Conservation (phyloP, 1,140 invertebrate genomes). For the Berghia stephanieae region DNA sequence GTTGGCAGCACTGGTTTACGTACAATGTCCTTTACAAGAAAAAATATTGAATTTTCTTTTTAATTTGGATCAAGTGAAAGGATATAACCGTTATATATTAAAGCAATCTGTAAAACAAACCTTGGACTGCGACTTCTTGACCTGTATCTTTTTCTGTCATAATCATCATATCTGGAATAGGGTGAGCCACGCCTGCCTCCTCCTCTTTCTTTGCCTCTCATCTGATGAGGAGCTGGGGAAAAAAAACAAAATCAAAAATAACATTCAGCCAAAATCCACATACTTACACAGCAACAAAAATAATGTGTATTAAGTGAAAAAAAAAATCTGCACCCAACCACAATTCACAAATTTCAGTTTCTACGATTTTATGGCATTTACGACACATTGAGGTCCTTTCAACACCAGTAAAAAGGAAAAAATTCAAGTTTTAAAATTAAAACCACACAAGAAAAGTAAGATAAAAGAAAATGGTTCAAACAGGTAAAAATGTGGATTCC, state of each 20-base stretch:
- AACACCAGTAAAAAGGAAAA: neutral
- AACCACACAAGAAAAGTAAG: too few species aligned
- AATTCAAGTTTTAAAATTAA: neutral
- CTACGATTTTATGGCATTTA: neutral
- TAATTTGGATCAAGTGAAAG: too few species aligned
- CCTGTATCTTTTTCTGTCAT: constrained; percentile 10
- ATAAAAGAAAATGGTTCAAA: too few species aligned
- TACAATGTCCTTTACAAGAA: too few species aligned
- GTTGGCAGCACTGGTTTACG: too few species aligned
- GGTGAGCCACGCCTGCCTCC: neutral
- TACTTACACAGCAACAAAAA: too few species aligned
- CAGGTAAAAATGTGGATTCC: too few species aligned
- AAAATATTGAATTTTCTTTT: too few species aligned
- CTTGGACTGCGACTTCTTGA: constrained; percentile 30
- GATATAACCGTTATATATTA: neutral
- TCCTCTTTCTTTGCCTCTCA: constrained; percentile 36
- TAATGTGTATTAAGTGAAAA: too few species aligned
- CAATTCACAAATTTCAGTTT: neutral
- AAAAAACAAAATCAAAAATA: neutral
- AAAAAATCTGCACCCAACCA: neutral
- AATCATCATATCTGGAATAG: constrained; percentile 30
- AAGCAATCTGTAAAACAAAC: neutral
- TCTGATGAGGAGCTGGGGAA: constrained; percentile 27
- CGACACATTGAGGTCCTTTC: neutral
- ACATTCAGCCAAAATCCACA: too few species aligned